These are phyloP conservation scores for Drosophila koepferae DNA, from an alignment of 2,888 invertebrate species.

Conservation along the genomic window DNA sequence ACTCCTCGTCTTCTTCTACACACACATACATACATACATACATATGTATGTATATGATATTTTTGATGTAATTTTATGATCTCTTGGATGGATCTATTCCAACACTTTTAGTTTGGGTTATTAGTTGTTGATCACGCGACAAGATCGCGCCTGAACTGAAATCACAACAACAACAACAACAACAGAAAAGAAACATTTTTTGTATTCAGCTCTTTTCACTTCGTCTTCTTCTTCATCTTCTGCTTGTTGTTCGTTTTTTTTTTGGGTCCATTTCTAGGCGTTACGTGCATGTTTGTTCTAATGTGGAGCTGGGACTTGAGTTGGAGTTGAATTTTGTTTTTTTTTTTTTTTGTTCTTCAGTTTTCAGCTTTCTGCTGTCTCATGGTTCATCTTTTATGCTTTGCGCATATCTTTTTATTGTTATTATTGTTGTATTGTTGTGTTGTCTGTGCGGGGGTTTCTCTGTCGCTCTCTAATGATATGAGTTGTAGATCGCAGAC, in stretches of 20 bases:
- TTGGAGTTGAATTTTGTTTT: neutral
- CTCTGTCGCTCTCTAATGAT: slow-evolving; percentile 48
- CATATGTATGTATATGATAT: neutral
- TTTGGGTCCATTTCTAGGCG: slow-evolving; percentile 39
- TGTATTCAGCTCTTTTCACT: slow-evolving; percentile 8
- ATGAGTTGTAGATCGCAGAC: slow-evolving; percentile 42
- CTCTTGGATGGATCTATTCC: slow-evolving; percentile 21
- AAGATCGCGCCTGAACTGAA: slow-evolving; percentile 51
- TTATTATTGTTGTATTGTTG: slow-evolving; percentile 1
- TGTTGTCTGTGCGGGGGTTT: slow-evolving; percentile 44
- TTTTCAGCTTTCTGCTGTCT: slow-evolving; percentile 65
- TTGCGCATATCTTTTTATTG: slow-evolving; percentile 51
- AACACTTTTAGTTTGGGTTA: slow-evolving; percentile 54
- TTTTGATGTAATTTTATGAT: slow-evolving; percentile 30
- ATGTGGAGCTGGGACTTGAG: slow-evolving; percentile 34
- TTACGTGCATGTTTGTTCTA: slow-evolving; percentile 55
- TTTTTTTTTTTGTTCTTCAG: neutral
- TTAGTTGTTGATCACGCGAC: slow-evolving; percentile 64
- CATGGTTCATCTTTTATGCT: slow-evolving; percentile 74
- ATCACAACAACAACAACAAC: neutral
- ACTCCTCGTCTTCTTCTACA: neutral
- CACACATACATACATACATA: too few species aligned
- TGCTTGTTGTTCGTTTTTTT: neutral
- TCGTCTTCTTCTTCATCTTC: neutral
- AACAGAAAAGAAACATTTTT: slow-evolving; percentile 9